A percentile compares a stretch with the other conserved stretches of the same genome.
These are phyloP conservation scores for Pseudopipra pipra DNA, from an alignment of 2,113 vertebrate species.

Conservation along the genomic window DNA sequence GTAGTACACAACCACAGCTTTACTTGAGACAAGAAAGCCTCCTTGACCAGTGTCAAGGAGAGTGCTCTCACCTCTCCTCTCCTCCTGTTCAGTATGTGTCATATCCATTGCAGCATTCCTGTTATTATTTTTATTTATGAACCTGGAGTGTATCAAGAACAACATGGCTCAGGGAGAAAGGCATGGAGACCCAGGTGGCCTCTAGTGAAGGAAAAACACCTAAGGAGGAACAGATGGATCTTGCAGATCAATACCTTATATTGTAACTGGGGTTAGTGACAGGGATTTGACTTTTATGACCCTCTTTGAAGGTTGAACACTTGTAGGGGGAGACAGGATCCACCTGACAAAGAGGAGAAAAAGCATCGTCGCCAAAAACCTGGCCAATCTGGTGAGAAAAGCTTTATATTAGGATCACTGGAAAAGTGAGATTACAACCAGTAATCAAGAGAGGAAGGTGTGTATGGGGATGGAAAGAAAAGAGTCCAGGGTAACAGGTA, in stretches of 20 bases:
- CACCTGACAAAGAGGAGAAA: neutral
- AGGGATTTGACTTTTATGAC: neutral
- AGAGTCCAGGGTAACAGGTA: neutral
- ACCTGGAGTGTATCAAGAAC: neutral
- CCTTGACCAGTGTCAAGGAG: neutral
- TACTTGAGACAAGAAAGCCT: neutral
- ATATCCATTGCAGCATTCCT: neutral
- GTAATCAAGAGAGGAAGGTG: neutral
- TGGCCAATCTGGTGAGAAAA: neutral
- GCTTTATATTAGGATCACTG: neutral
- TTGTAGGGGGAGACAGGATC: neutral
- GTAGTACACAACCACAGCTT: neutral
- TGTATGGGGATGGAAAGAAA: neutral
- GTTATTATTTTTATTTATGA: neutral
- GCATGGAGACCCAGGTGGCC: neutral
- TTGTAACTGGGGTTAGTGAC: neutral
- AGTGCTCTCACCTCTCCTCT: neutral
- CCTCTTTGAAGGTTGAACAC: neutral
- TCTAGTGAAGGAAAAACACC: neutral
- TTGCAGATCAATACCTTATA: neutral
- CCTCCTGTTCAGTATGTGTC: neutral
- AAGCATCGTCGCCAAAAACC: neutral
- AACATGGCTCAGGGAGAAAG: neutral
- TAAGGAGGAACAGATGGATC: neutral
- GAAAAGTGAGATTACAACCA: neutral